phyloP scores from a whole-genome alignment of 2,113 vertebrate genomes.

The Sapajus apella region DNA sequence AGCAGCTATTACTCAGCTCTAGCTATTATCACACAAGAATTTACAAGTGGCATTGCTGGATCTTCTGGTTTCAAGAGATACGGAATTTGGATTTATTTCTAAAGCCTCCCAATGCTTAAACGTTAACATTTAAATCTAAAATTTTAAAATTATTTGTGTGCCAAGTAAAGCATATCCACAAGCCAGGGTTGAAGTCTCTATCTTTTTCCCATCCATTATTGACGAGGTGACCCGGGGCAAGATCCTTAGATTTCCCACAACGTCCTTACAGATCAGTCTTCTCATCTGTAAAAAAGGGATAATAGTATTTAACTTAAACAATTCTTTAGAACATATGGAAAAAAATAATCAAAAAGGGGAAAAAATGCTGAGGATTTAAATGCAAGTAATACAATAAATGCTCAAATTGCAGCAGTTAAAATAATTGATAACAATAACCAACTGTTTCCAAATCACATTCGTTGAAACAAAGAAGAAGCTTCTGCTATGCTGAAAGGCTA shows the following conservation, averaged over 20 bases:
- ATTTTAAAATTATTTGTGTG: not conserved
- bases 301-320: not conserved
- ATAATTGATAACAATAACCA: not conserved
- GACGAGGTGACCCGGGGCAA: not conserved
- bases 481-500: not conserved
- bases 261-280: not conserved
- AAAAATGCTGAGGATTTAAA: not conserved
- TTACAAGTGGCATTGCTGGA: not conserved
- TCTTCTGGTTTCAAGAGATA: not conserved
- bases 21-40: not conserved
- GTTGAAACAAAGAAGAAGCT: not conserved
- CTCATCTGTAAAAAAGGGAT: not conserved
- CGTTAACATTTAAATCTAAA: not conserved
- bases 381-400: not conserved
- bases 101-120: not conserved
- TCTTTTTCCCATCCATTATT: not conserved
- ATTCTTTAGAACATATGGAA: too few relatives aligned
- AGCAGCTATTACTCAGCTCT: not conserved
- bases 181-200: accelerated
- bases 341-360: not conserved
- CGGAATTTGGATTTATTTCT: not conserved
- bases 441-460: not conserved
- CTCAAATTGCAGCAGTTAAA: not conserved
- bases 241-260: not conserved
- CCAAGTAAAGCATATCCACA: not conserved